Conservation (phyloP, 2,113 vertebrate species). For the Syrrhaptes paradoxus region DNA sequence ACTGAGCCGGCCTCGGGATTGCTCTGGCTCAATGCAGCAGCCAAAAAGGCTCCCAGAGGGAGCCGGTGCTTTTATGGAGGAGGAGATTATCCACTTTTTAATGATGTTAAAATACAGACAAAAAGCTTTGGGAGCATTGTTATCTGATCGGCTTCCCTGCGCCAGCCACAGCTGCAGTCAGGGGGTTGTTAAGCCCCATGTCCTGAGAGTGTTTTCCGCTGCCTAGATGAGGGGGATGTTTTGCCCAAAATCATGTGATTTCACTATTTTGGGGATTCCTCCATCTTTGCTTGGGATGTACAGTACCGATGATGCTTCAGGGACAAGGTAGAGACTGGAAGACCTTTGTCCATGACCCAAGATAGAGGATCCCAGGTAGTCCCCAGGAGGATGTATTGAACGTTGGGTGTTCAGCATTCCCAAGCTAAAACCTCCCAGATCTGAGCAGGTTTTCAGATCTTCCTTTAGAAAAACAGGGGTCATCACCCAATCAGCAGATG, state of each 20-base stretch:
- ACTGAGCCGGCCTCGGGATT: background rate
- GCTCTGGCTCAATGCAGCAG: background rate
- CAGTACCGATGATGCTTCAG: accelerated
- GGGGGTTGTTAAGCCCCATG: background rate
- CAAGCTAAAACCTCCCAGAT: background rate
- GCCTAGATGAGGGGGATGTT: background rate
- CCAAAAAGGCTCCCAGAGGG: background rate
- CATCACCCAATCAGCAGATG: background rate
- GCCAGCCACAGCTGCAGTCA: background rate
- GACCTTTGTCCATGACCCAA: background rate
- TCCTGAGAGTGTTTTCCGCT: background rate
- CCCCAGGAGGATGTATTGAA: background rate
- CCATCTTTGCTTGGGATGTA: background rate
- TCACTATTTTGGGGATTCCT: background rate
- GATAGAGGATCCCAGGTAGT: background rate
- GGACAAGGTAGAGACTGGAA: background rate
- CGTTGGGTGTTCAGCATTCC: background rate
- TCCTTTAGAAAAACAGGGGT: background rate
- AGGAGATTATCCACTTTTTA: background rate
- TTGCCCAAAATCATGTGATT: background rate
- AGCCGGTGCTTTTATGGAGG: background rate
- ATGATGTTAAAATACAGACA: background rate
- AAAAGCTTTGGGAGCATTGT: background rate
- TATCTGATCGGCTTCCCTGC: background rate
- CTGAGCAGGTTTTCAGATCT: background rate